phyloP scores from a whole-genome alignment of 2,113 vertebrate species.

The Caranx melampygus region DNA sequence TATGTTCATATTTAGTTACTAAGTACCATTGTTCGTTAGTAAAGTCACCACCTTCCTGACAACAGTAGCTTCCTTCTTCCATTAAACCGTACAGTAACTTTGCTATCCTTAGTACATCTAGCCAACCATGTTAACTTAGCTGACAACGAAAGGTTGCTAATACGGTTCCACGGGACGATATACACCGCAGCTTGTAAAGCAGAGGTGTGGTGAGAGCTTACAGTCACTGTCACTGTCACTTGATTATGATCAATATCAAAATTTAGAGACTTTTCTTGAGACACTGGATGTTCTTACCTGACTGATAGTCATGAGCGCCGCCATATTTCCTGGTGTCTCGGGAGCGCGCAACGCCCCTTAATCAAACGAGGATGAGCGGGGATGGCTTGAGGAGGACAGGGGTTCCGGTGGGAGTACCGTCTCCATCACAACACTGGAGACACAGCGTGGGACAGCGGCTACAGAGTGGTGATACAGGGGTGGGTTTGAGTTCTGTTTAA shows the following conservation, averaged over 20 bases:
- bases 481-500: conserved; percentile 1
- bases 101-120: conserved; percentile 26
- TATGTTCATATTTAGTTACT: background rate
- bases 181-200: background rate
- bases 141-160: conserved; percentile 17
- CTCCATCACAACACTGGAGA: background rate
- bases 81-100: conserved; percentile 28
- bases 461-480: too few relatives aligned
- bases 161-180: background rate
- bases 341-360: conserved; percentile 74
- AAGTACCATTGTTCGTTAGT: background rate
- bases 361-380: conserved; percentile 55
- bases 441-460: background rate
- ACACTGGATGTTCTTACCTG: conserved; percentile 85
- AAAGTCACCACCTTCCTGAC: background rate
- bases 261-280: conserved; percentile 35
- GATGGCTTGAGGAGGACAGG: background rate
- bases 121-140: conserved; percentile 61
- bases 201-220: accelerated
- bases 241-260: accelerated
- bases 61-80: background rate
- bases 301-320: conserved; percentile 89
- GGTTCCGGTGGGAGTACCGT: conserved; percentile 13
- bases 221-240: background rate
- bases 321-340: conserved; percentile 90